phyloP scores from a whole-genome alignment of 2,888 invertebrate species.

The Drosophila quinaria region DNA sequence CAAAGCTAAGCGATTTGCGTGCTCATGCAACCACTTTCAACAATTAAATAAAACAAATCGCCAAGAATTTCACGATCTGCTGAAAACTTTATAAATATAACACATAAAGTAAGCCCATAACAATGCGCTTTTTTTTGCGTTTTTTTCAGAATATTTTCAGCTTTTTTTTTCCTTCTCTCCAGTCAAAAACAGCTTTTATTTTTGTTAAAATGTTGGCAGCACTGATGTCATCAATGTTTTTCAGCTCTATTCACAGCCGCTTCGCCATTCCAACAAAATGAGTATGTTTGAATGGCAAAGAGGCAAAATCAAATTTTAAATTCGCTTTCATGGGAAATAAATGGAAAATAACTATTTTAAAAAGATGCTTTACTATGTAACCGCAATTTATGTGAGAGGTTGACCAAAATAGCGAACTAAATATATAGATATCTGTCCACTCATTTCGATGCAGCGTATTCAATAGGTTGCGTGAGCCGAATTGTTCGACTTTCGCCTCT shows the following conservation, averaged over 20 bases:
- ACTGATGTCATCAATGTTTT: neutral
- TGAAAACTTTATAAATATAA: too few species aligned
- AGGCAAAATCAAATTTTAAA: neutral
- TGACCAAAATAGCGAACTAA: neutral
- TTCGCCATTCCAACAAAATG: slow-evolving; percentile 21
- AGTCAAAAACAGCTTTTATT: too few species aligned
- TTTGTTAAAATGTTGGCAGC: too few species aligned
- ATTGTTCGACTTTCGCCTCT: slow-evolving; percentile 26
- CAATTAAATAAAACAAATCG: too few species aligned
- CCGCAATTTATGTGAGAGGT: neutral
- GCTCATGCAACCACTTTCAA: too few species aligned
- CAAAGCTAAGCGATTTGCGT: too few species aligned
- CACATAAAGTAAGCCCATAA: too few species aligned
- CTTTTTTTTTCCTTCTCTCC: too few species aligned
- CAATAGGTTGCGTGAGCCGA: slow-evolving; percentile 17
- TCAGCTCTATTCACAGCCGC: neutral
- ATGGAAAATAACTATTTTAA: neutral
- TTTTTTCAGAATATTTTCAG: too few species aligned
- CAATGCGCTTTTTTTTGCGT: too few species aligned
- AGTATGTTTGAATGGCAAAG: slow-evolving; percentile 10
- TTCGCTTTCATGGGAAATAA: neutral
- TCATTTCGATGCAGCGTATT: slow-evolving; percentile 31
- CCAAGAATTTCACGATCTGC: too few species aligned
- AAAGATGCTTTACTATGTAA: too few species aligned
- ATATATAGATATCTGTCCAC: neutral